Conservation (phyloP, 2,888 invertebrate genomes). For the Dolichopus griseipennis region DNA sequence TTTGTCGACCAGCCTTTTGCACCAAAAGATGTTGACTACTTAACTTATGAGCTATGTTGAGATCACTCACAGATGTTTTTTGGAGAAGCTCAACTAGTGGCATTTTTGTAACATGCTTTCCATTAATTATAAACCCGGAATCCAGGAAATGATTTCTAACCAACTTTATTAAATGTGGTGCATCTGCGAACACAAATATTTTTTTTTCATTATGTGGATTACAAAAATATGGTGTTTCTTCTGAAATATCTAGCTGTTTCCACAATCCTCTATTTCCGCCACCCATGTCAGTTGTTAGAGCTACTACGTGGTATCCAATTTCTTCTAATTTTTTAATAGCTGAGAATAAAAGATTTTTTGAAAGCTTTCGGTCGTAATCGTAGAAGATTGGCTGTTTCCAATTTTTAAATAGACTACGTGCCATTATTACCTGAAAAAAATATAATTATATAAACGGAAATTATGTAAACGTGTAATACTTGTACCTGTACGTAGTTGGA, state of each 20-base stretch:
- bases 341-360: not conserved
- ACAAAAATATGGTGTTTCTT: not conserved
- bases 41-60: conserved; percentile 11
- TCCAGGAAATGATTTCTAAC: conserved; percentile 8
- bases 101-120: not conserved
- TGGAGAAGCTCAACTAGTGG: conserved; percentile 2
- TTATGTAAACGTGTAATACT: not conserved
- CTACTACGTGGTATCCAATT: not conserved
- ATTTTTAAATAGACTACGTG: not conserved
- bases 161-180: conserved; percentile 9
- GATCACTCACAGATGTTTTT: conserved; percentile 1
- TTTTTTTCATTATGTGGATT: conserved; percentile 1
- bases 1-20: conserved; percentile 8
- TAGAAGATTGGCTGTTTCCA: no score
- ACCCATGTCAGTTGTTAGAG: not conserved
- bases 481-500: no score
- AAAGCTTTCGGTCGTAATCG: not conserved
- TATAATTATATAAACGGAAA: not conserved
- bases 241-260: not conserved
- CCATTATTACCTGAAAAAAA: not conserved
- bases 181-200: conserved; percentile 2
- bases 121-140: conserved; percentile 11
- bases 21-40: not conserved
- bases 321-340: not conserved
- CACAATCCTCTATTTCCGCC: not conserved